phyloP scores from a whole-genome alignment of 2,888 invertebrate genomes.

The Agriopis aurantiaria region DNA sequence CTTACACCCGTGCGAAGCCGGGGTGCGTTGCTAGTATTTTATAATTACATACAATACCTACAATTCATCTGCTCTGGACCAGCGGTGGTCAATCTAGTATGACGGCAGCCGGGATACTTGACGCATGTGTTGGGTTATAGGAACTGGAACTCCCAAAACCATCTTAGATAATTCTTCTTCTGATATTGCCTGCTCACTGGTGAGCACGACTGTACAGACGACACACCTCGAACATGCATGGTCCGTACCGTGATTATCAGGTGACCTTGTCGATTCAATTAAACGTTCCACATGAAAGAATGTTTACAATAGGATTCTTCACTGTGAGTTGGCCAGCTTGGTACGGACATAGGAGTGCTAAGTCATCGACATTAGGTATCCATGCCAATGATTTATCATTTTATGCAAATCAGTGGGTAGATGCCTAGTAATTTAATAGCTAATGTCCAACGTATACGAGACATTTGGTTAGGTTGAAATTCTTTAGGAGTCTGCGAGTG shows the following conservation, averaged over 20 bases:
- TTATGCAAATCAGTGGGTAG: not conserved
- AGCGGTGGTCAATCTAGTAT: too few species aligned
- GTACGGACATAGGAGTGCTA: constrained; percentile 50
- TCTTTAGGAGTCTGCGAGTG: too few species aligned
- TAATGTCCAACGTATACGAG: too few species aligned
- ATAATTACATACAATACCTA: too few species aligned
- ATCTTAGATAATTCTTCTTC: not conserved
- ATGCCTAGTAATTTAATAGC: too few species aligned
- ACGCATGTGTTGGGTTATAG: too few species aligned
- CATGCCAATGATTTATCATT: constrained; percentile 5
- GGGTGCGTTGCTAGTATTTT: too few species aligned
- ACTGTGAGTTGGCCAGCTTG: constrained; percentile 56
- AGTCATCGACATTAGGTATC: constrained; percentile 51
- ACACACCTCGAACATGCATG: constrained; percentile 47
- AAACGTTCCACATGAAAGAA: constrained; percentile 73
- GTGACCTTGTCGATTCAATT: constrained; percentile 72
- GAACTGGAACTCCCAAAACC: not conserved
- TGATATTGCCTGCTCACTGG: not conserved
- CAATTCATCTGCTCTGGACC: too few species aligned
- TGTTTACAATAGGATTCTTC: constrained; percentile 61
- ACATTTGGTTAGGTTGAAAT: too few species aligned
- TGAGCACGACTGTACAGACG: constrained; percentile 42
- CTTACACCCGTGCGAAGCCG: too few species aligned
- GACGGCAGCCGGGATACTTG: too few species aligned
- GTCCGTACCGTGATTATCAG: constrained; percentile 47